phyloP scores from a whole-genome alignment of 2,888 invertebrate genomes.

The Rhamnusium bicolor region DNA sequence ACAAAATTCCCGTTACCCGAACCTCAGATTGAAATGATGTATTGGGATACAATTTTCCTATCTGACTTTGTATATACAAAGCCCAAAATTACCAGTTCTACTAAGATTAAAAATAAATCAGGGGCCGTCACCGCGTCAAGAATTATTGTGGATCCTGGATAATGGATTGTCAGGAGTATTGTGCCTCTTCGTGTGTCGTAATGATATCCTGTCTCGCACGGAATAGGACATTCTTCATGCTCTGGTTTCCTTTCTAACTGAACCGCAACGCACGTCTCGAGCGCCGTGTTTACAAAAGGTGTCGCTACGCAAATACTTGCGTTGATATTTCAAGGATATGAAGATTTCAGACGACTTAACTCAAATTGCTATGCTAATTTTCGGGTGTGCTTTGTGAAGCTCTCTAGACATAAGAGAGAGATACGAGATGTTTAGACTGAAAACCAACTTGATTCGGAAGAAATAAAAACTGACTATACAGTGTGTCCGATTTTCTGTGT shows the following conservation, averaged over 20 bases:
- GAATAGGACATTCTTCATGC: constrained; percentile 16
- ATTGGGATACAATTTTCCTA: background rate
- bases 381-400: background rate
- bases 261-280: background rate
- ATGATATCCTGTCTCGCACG: constrained; percentile 17
- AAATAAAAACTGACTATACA: no score
- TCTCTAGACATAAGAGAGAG: no score
- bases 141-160: constrained; percentile 19
- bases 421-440: background rate
- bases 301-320: background rate
- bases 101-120: constrained; percentile 25
- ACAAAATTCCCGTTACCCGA: background rate
- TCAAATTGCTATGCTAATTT: background rate
- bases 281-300: constrained; percentile 6
- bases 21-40: background rate
- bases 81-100: background rate
- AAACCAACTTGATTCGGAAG: background rate
- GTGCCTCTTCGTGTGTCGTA: constrained; percentile 10
- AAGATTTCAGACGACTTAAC: background rate
- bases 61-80: background rate
- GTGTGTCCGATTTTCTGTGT: no score
- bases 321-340: constrained; percentile 4
- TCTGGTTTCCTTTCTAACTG: constrained; percentile 2
- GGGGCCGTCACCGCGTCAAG: constrained; percentile 14
- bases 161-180: constrained; percentile 11